Percentiles rank a stretch among this genome's conserved stretches.
phyloP scores from a whole-genome alignment of 2,888 invertebrate species.

The Ditula angustiorana region DNA sequence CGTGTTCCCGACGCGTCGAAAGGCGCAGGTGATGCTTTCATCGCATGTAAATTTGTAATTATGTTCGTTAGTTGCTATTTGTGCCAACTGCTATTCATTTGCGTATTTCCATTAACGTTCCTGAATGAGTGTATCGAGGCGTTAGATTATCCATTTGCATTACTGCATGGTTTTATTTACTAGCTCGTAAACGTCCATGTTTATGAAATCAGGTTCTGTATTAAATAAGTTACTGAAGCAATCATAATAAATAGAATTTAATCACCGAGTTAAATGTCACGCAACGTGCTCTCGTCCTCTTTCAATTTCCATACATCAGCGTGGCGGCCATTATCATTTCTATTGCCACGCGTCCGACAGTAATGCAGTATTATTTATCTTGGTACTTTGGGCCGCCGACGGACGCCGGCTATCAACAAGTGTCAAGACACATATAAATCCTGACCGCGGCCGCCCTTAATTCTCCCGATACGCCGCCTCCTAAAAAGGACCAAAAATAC shows the following conservation, averaged over 20 bases:
- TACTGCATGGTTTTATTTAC: not conserved
- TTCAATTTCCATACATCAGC: constrained; percentile 35
- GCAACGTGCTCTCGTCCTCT: constrained; percentile 14
- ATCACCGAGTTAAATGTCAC: constrained; percentile 13
- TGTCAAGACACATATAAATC: constrained; percentile 73
- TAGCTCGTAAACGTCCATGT: not conserved
- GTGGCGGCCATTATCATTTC: constrained; percentile 53
- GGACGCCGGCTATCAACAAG: constrained; percentile 75
- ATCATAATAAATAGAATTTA: constrained; percentile 19
- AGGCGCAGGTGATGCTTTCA: constrained; percentile 30
- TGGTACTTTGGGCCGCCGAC: constrained; percentile 60
- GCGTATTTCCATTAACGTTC: constrained; percentile 19
- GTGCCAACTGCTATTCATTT: constrained; percentile 26
- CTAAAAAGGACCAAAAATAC: constrained; percentile 42
- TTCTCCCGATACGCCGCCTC: constrained; percentile 41
- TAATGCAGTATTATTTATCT: constrained; percentile 60
- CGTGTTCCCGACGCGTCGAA: constrained; percentile 13
- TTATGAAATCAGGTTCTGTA: not conserved
- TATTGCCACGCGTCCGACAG: constrained; percentile 47
- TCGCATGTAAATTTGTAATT: constrained; percentile 37
- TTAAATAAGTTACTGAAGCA: not conserved
- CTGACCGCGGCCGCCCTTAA: constrained; percentile 50
- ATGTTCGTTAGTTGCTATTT: constrained; percentile 36
- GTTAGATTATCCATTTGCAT: not conserved
- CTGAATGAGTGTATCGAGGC: constrained; percentile 10